Base-by-base conservation (phyloP, 2,888 invertebrate species). In the Tinea semifulvella region DNA sequence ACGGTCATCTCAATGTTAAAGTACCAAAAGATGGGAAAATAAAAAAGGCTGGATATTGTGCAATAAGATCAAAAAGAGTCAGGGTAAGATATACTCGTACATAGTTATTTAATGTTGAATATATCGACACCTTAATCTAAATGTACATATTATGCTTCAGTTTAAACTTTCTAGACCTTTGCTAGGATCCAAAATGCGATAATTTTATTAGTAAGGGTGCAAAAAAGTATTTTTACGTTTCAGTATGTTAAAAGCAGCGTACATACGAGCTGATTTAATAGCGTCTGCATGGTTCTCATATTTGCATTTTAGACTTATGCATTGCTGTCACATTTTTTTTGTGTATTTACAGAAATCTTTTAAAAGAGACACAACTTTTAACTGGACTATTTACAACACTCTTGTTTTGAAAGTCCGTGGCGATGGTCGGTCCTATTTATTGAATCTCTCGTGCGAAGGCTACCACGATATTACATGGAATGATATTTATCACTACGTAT, bases 361-460 rank as follows among this genome's bases (percentile, higher is more conserved):
- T 63, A 85, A 87, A 64, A 83, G 94, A 3, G 83, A 86, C 4
- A 47, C 82, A 0, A 85, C 84, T 11, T 88, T 84, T 52, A 85
- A 95, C 60, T 97, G 96, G 95, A 64, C 70, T 1, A 52, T 73
- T 2, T 97, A 93, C 63, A 95, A 92, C 54, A 88, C 85, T 44
- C 58, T 81, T 3, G 86, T 94, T 1, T 61, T 98, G 57, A 86
- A 90, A 68, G 82, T 96, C 1, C 84, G 98, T 51, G 99, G 99
- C 1, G 99, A 99, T 73, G 99, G 99, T 2, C 84, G 99, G 46
- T 87, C 88, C 1, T 99, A 98, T 68, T 73, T 92, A 53, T 65
- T 99, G 19, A 92, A 93, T 67, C 71, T 98, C 43, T 84, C 88
- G 40, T 84, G 86, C 0, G 87, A 88, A 56, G 92, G 91, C 2